Percentiles rank a stretch among this genome's conserved stretches.
Evolutionary conservation across 2,113 vertebrate species (phyloP).

Genomic region (Ceuthmochares aereus): DNA sequence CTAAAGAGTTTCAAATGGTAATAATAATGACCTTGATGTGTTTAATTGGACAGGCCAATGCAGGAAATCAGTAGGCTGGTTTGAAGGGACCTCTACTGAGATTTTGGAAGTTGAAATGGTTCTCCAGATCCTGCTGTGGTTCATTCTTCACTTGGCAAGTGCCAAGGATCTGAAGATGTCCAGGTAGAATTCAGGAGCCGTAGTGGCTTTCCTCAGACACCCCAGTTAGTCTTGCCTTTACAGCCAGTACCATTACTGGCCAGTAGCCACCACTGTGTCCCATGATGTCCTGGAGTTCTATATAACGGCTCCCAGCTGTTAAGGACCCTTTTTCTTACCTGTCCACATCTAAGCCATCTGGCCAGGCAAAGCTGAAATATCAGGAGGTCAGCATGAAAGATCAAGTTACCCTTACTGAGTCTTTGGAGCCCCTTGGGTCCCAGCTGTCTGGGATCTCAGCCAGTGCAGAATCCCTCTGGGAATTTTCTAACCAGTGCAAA

Average conservation of each 20-base stretch:
- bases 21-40: not conserved
- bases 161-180: not conserved
- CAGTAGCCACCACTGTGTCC: not conserved
- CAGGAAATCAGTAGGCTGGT: not conserved
- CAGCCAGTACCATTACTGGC: not conserved
- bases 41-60: not conserved
- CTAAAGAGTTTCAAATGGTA: not conserved
- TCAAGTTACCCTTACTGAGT: not conserved
- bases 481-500: not conserved
- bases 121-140: not conserved
- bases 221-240: not conserved
- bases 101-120: not conserved
- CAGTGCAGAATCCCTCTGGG: not conserved
- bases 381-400: not conserved
- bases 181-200: not conserved
- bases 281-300: not conserved
- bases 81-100: not conserved
- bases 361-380: not conserved
- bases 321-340: not conserved
- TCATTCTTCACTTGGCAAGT: not conserved
- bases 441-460: constrained; percentile 35
- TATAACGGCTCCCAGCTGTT: not conserved
- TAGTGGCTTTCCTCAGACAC: not conserved
- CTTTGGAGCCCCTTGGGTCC: not conserved
- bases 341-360: not conserved